Evolutionary conservation across 2,113 vertebrate genomes (phyloP).

Genomic region (Archocentrus centrarchus): DNA sequence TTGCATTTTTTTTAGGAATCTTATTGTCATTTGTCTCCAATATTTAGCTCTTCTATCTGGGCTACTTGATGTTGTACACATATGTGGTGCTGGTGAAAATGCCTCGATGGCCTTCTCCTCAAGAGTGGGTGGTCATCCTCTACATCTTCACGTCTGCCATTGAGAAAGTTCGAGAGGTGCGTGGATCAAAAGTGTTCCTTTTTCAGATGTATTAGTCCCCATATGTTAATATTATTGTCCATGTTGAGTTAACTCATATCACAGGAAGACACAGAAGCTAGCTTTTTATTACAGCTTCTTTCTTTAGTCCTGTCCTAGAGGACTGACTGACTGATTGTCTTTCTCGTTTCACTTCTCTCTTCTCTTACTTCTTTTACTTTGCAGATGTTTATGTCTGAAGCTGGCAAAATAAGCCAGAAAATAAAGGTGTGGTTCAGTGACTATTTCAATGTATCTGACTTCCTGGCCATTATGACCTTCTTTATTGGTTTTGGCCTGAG

Average conservation of each 20-base stretch:
- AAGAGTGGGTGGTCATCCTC: constrained; percentile 97
- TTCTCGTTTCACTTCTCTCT: background rate
- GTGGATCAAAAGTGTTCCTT: background rate
- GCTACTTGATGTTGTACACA: constrained; percentile 96
- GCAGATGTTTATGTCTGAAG: constrained; percentile 99
- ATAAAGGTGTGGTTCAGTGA: constrained; percentile 98
- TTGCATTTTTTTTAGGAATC: background rate
- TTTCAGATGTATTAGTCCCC: background rate
- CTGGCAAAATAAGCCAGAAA: constrained; percentile 97
- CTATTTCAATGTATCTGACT: constrained; percentile 96
- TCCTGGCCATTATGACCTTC: constrained; percentile 93
- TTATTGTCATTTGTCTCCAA: background rate
- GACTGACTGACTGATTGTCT: background rate
- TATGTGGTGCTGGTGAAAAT: constrained; percentile 96
- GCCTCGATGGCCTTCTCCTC: constrained; percentile 86
- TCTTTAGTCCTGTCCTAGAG: background rate
- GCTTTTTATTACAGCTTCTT: background rate
- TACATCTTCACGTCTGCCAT: constrained; percentile 97
- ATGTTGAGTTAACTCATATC: background rate
- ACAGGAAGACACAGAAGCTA: background rate
- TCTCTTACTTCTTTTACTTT: background rate
- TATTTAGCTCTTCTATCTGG: constrained; percentile 91
- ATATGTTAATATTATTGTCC: background rate
- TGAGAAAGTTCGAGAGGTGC: constrained; percentile 97
- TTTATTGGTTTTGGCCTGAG: constrained; percentile 94